Conservation (phyloP, 2,113 vertebrate species). For the Dasyurus viverrinus region DNA sequence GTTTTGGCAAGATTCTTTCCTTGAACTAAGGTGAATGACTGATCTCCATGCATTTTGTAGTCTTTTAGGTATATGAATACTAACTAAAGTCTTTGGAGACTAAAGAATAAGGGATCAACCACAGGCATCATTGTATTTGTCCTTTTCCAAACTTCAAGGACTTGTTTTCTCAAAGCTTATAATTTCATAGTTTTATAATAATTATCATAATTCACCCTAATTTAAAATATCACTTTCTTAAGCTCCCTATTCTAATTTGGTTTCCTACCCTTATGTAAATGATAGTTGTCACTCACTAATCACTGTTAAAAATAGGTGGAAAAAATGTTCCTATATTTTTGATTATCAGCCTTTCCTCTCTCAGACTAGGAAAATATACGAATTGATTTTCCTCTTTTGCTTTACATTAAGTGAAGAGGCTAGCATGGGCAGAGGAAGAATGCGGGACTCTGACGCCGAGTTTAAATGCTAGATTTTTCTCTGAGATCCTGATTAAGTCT, state of each 20-base stretch:
- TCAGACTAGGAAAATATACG: background rate
- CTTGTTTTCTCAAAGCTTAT: constrained; percentile 51
- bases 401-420: background rate
- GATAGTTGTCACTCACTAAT: background rate
- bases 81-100: constrained; percentile 23
- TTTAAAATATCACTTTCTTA: background rate
- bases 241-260: background rate
- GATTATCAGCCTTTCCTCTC: background rate
- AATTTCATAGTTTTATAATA: background rate
- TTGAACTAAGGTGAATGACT: background rate
- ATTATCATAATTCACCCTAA: background rate
- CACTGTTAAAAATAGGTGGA: background rate
- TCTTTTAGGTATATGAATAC: constrained; percentile 5
- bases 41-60: background rate
- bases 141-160: constrained; percentile 18
- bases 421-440: background rate
- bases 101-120: background rate
- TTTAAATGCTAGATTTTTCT: background rate
- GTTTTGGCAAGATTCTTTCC: background rate
- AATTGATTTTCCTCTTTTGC: background rate
- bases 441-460: background rate
- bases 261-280: background rate
- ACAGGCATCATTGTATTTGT: background rate
- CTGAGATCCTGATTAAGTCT: background rate
- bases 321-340: background rate